Evolutionary conservation across 1,140 invertebrate species (phyloP).

Genomic region (Ceratosolen fusciceps): DNA sequence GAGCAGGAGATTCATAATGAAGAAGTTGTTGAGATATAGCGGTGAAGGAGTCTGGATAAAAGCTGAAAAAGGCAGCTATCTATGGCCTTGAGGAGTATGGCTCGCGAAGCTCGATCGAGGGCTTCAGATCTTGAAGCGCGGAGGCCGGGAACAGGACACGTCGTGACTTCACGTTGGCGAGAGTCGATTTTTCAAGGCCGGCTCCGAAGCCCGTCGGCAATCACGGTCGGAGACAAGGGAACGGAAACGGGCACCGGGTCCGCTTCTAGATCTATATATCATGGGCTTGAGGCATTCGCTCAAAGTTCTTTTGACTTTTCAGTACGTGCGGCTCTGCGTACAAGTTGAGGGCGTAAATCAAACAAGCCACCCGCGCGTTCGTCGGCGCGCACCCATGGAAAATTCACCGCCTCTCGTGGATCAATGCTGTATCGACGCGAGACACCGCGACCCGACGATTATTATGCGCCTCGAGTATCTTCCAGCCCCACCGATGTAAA

Average conservation of each 20-base stretch:
- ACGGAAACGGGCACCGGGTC: background rate
- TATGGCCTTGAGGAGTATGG: no score
- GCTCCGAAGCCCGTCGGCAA: background rate
- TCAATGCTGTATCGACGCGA: slow-evolving; percentile 9
- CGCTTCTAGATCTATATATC: slow-evolving; percentile 9
- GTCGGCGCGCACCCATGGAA: slow-evolving; percentile 5
- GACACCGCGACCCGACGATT: slow-evolving; percentile 29
- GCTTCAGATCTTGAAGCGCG: no score
- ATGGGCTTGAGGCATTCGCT: slow-evolving; percentile 26
- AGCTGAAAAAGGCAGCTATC: no score
- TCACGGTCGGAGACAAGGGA: background rate
- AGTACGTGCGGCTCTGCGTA: background rate
- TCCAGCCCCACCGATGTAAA: slow-evolving; percentile 30
- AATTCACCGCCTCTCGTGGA: slow-evolving; percentile 35
- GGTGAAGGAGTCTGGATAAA: no score
- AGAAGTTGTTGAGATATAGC: no score
- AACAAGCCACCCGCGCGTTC: slow-evolving; percentile 40
- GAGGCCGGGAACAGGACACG: no score
- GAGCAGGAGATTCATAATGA: no score
- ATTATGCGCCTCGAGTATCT: slow-evolving; percentile 47
- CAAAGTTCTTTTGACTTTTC: slow-evolving; percentile 13
- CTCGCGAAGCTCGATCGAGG: no score
- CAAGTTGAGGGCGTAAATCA: slow-evolving; percentile 43
- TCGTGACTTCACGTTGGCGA: no score
- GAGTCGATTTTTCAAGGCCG: background rate